Conservation (phyloP, 2,888 invertebrate species). For the Maniola hyperantus region DNA sequence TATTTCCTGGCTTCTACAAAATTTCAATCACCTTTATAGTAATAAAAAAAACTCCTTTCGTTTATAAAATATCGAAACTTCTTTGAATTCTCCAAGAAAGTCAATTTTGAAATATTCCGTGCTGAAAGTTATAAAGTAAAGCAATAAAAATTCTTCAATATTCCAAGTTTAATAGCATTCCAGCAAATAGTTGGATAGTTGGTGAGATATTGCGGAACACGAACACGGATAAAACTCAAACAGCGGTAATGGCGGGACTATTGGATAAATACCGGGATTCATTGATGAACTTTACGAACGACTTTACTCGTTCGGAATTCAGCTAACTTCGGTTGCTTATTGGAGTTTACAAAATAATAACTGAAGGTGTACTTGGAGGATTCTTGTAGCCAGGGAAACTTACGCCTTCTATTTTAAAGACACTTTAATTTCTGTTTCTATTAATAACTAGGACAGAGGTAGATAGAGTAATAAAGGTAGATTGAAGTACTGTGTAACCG, state of each 20-base stretch:
- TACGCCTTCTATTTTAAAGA: too few species aligned
- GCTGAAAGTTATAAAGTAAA: constrained; percentile 12
- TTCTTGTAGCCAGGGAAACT: too few species aligned
- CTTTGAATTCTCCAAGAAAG: constrained; percentile 17
- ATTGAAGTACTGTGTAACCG: too few species aligned
- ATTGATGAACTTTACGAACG: constrained; percentile 15
- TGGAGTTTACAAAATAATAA: too few species aligned
- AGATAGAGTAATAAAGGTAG: too few species aligned
- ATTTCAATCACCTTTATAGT: constrained; percentile 9
- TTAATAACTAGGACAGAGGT: too few species aligned
- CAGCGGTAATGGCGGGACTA: constrained; percentile 8
- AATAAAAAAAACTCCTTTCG: not conserved
- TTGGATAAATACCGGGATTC: constrained; percentile 11
- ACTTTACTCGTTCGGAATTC: not conserved
- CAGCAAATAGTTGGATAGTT: constrained; percentile 16
- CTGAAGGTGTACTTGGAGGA: too few species aligned
- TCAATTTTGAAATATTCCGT: constrained; percentile 23
- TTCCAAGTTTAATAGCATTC: constrained; percentile 25
- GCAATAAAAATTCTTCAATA: constrained; percentile 26
- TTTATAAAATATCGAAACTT: constrained; percentile 19
- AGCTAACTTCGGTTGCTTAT: not conserved
- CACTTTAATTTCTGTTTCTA: too few species aligned
- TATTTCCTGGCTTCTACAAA: not conserved
- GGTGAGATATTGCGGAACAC: constrained; percentile 6
- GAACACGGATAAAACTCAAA: constrained; percentile 14